A percentile compares a stretch with the other conserved stretches of the same genome.
These are phyloP conservation scores for Stenopsyche tienmushanensis DNA, from an alignment of 1,140 invertebrate species.

Conservation along the genomic window DNA sequence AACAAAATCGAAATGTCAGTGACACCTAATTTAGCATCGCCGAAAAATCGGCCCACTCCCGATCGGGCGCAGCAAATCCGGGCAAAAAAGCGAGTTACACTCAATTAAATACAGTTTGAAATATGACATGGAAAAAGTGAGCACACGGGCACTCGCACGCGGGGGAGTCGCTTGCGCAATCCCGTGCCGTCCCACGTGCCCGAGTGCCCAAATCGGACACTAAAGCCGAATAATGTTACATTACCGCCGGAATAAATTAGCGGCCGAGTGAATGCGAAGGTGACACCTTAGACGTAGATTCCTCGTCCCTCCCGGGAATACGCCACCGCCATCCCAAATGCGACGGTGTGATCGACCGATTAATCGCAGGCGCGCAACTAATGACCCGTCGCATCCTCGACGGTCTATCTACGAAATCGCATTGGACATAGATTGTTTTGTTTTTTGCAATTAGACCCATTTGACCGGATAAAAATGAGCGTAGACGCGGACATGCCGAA, in stretches of 20 bases:
- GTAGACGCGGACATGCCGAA: no score
- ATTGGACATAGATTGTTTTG: no score
- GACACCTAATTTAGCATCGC: slow-evolving; percentile 33
- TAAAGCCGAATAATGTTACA: background rate
- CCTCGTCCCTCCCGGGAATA: no score
- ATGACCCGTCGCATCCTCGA: no score
- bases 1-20: slow-evolving; percentile 36
- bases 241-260: background rate
- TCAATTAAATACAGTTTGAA: slow-evolving; percentile 7
- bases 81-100: slow-evolving; percentile 9
- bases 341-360: no score
- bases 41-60: slow-evolving; percentile 26
- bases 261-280: background rate
- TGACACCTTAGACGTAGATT: background rate
- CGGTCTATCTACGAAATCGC: no score
- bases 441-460: no score
- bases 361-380: no score
- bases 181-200: slow-evolving; percentile 17
- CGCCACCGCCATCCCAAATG: no score
- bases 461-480: no score
- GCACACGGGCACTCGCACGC: slow-evolving; percentile 6
- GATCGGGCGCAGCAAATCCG: slow-evolving; percentile 16
- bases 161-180: slow-evolving; percentile 32
- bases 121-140: background rate
- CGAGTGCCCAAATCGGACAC: background rate